A percentile compares a stretch with the other conserved stretches of the same genome.
Evolutionary conservation across 2,113 vertebrate genomes (phyloP).

Genomic region (Lepidothrix coronata): DNA sequence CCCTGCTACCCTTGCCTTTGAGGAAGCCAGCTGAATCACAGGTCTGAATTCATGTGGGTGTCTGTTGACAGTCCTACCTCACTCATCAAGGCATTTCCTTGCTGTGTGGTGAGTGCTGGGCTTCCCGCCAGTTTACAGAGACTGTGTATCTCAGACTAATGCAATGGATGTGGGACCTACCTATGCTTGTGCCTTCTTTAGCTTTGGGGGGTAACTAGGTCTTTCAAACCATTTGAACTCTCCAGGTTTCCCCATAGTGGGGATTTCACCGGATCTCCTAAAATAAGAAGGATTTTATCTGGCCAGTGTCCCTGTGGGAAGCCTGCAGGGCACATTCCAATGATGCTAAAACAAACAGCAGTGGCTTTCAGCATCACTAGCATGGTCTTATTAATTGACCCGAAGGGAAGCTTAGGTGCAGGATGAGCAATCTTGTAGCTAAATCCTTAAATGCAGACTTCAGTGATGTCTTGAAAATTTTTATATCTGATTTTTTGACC

Average conservation of each 20-base stretch:
- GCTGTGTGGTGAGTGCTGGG: rapidly evolving
- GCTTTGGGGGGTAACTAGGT: background rate
- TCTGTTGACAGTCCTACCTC: background rate
- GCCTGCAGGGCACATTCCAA: background rate
- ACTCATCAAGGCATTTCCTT: background rate
- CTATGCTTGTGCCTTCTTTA: background rate
- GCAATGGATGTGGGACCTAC: background rate
- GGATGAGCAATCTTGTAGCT: background rate
- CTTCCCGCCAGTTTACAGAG: background rate
- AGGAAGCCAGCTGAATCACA: background rate
- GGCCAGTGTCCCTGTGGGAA: background rate
- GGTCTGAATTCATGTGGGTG: background rate
- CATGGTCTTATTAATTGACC: background rate
- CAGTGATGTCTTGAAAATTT: background rate
- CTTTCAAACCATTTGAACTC: background rate
- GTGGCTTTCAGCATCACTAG: background rate
- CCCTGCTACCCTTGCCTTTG: background rate
- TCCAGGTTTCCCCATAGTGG: background rate
- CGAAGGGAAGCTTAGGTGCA: background rate
- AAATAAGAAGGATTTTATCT: background rate
- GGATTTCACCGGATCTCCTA: background rate
- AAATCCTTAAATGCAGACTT: background rate
- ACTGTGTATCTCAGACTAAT: background rate
- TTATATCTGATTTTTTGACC: background rate
- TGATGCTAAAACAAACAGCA: background rate